phyloP scores from a whole-genome alignment of 2,888 invertebrate species.

The Trachelus iudaicus region DNA sequence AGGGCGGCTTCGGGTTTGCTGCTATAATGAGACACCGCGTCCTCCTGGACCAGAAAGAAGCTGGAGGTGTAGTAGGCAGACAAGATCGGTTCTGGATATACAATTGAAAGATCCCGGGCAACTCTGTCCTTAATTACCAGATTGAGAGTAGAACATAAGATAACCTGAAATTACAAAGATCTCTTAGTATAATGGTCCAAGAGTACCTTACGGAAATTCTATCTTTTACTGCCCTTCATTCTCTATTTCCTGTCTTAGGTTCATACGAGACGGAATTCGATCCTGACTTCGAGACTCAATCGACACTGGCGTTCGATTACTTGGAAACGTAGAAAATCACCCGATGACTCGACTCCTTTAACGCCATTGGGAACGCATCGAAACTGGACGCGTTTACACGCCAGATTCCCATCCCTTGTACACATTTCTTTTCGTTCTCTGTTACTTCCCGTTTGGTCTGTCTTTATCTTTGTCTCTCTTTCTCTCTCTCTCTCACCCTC shows the following conservation, averaged over 20 bases:
- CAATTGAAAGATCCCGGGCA: neutral
- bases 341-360: neutral
- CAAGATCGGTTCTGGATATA: neutral
- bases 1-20: conserved; percentile 4
- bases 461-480: neutral
- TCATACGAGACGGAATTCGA: neutral
- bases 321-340: neutral
- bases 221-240: neutral
- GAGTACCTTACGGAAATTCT: neutral
- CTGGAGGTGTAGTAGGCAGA: neutral
- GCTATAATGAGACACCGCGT: conserved; percentile 28
- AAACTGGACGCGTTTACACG: neutral
- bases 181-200: neutral
- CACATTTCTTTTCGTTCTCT: neutral
- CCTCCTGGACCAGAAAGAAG: neutral
- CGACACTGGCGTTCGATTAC: neutral
- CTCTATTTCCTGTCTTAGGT: neutral
- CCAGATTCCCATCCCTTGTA: neutral
- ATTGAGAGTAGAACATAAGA: neutral
- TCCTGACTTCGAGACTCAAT: neutral
- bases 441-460: neutral
- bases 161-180: neutral
- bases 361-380: neutral
- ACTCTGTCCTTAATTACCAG: neutral
- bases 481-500: too few species aligned